Evolutionary conservation across 2,888 invertebrate genomes (phyloP), one percentile per base, ranked within the genome.

Genomic region (Drosophila buzzatii): DNA sequence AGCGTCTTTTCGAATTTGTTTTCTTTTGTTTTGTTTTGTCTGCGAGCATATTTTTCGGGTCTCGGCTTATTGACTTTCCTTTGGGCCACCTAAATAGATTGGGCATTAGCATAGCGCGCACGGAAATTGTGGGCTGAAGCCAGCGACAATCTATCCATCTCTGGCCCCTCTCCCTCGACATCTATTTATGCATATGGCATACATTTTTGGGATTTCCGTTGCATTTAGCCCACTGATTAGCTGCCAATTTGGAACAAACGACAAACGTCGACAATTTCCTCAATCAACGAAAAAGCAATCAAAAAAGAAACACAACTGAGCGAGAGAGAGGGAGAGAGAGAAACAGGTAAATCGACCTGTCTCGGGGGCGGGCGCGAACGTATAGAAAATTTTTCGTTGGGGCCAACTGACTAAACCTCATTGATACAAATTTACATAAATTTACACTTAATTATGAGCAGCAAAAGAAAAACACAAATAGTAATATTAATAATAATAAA

Each of bases 361-460:
- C 52, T 52, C 33, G 78, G 73, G 64, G 76, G 76, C 73, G 78
- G 77, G 64, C 63, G 64, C 63, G 68, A 57, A 37, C 53, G 33
- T 41, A 33, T 49, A 12, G 27, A 51, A 53, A 65, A 37, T 45
- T 56, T 59, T 37, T n/a, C n/a, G 12, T 7, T 7, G 49, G 49
- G 49, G 12, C 49, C 12, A 49, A 49, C 33, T 57, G 12, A 59
- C 45, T 31, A 27, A 57, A 51, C 33, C 42, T 27, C 31, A 49
- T 44, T 57, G 27, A 16, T 31, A 55, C 31, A 64, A 76, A 88
- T 89, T 88, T 64, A 77, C 90, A 88, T 88, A 88, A 86, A 85
- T 88, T 82, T 81, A 88, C 88, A 88, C 90, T 88, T 88, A 76
- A 89, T 88, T 89, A 73, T 81, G 73, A 76, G 76, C 74, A 73